These are phyloP conservation scores for Pantelozetes paolii DNA, from an alignment of 2,888 invertebrate genomes.

Conservation along the genomic window DNA sequence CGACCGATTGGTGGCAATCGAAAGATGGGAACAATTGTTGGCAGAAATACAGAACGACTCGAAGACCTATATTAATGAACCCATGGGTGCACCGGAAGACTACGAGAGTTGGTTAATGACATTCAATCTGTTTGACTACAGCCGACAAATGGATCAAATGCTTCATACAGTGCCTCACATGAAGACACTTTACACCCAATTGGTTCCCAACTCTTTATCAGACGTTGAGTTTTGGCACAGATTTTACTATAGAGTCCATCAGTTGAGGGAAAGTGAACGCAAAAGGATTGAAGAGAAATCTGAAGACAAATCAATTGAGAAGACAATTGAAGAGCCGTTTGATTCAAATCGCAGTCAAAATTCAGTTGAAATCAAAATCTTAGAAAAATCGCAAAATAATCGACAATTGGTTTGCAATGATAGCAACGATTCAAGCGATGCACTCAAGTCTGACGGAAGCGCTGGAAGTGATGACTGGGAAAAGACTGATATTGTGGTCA, in stretches of 20 bases:
- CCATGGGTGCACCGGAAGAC: slow-evolving; percentile 59
- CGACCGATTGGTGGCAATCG: slow-evolving; percentile 36
- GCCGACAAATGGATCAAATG: slow-evolving; percentile 61
- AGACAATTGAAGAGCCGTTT: neutral
- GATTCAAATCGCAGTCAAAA: neutral
- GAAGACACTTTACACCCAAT: slow-evolving; percentile 61
- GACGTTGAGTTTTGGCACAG: slow-evolving; percentile 76
- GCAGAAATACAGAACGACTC: slow-evolving; percentile 68
- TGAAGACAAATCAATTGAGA: too few species aligned
- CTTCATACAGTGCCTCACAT: slow-evolving; percentile 61
- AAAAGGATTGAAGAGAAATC: slow-evolving; percentile 59
- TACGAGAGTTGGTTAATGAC: slow-evolving; percentile 62
- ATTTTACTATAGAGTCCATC: slow-evolving; percentile 74
- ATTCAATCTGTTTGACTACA: slow-evolving; percentile 56
- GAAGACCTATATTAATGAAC: slow-evolving; percentile 68
- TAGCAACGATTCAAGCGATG: neutral
- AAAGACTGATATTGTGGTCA: slow-evolving; percentile 23
- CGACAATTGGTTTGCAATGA: neutral
- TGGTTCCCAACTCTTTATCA: slow-evolving; percentile 62
- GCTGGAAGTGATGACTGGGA: slow-evolving; percentile 38
- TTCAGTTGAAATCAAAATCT: slow-evolving; percentile 14
- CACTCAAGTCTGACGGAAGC: neutral
- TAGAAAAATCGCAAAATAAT: neutral
- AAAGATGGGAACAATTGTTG: slow-evolving; percentile 60
- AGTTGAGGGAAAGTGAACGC: slow-evolving; percentile 68